Base-by-base conservation (phyloP, 2,113 vertebrate species). In the Pheucticus melanocephalus region DNA sequence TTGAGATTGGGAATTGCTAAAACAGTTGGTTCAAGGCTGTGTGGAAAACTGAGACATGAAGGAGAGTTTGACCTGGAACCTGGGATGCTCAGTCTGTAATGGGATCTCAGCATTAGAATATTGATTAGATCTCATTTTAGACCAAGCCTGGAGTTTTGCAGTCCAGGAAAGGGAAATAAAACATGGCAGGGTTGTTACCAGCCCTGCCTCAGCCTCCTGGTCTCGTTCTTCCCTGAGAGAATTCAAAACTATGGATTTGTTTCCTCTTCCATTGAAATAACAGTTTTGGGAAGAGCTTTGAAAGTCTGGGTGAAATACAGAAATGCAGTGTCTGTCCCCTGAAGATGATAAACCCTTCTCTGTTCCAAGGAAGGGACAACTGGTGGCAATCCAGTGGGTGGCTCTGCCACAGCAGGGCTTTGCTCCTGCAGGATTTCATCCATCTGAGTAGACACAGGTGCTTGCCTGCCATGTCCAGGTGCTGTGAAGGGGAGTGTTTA, bases 371-470 rank as follows among this genome's bases (percentile, higher is more conserved):
- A 50, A 71, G 35, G 82, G 50, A n/a, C 25, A 4, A 2, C 1
- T 60, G 69, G 8, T 10, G 15, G n/a, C 50, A 17, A 15, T 27
- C 19, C 37, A 11, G 1, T 15, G 21, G 56, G 50, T 8, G 33
- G 31, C 47, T 30, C 53, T 69, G 33, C 42, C 30, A 3, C 27
- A 12, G 3, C 50, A 20, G 42, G n/a, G 31, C 53, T 76, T 28
- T 54, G 54, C 45, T 48, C 6, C 1, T 47, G 3, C 15, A 39
- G 48, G 48, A 4, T 68, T 75, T 50, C 5, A 16, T 39, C 30
- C 6, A 1, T 6, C 30, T 8, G 39, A 64, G 59, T 2, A 39
- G 65, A 5, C 9, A 11, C 0, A 1, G 17, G 20, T 22, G 27
- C 40, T 60, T 44, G 9, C 21, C 54, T 23, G 27, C 66, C 64